Conservation (phyloP, 1,140 invertebrate genomes). For the Tetranychus cinnabarinus region DNA sequence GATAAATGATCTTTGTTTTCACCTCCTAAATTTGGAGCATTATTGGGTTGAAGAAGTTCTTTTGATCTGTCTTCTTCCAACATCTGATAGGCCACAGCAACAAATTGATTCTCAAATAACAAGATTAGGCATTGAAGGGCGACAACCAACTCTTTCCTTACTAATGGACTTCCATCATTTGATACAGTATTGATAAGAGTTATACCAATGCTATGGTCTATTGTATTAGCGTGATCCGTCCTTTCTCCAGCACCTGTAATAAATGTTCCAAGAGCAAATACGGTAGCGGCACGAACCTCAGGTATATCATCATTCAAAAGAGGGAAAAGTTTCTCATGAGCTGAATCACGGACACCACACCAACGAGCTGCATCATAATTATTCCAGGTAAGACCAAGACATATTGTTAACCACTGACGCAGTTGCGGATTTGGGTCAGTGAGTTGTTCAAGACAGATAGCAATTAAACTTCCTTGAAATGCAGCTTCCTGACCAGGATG, state of each 20-base stretch:
- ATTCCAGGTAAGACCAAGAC: conserved; percentile 77
- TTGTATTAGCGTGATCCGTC: conserved; percentile 71
- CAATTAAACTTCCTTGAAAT: conserved; percentile 57
- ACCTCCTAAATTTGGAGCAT: too few species aligned
- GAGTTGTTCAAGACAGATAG: conserved; percentile 53
- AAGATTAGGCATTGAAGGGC: conserved; percentile 74
- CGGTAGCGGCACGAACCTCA: conserved; percentile 67
- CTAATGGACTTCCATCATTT: conserved; percentile 61
- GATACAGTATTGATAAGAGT: conserved; percentile 42
- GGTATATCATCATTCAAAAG: conserved; percentile 53
- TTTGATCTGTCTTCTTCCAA: conserved; percentile 33
- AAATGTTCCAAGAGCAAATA: conserved; percentile 81
- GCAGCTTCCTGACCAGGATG: conserved; percentile 61
- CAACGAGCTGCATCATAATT: conserved; percentile 77
- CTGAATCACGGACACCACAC: conserved; percentile 81
- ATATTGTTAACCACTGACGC: conserved; percentile 74
- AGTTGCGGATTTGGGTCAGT: conserved; percentile 31
- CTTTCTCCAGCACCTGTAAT: conserved; percentile 53
- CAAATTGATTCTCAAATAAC: conserved; percentile 70
- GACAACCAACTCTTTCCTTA: conserved; percentile 53
- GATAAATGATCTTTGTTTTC: too few species aligned
- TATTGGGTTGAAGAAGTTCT: neutral
- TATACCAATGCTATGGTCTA: conserved; percentile 72
- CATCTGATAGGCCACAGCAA: conserved; percentile 32
- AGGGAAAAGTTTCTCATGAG: conserved; percentile 72